phyloP scores from a whole-genome alignment of 2,113 vertebrate species.

The Salvelinus sp. region DNA sequence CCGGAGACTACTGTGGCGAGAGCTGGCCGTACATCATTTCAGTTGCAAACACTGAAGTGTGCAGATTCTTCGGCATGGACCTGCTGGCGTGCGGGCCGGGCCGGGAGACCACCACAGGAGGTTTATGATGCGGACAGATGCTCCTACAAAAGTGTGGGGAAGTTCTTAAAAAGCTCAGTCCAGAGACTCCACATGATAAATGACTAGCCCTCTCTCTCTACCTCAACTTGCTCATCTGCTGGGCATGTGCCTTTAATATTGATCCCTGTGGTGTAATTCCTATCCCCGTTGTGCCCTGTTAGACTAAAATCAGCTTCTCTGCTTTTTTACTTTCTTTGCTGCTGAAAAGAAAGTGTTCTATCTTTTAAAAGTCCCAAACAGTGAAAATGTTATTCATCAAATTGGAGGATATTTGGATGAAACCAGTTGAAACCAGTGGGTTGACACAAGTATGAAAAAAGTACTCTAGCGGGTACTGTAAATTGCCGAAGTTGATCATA shows the following conservation, averaged over 20 bases:
- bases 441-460: no score
- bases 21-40: constrained; percentile 25
- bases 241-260: constrained; percentile 50
- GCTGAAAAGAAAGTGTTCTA: no score
- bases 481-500: no score
- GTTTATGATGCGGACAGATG: constrained; percentile 36
- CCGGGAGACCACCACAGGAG: constrained; percentile 27
- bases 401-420: no score
- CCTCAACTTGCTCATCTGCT: constrained; percentile 19
- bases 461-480: no score
- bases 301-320: neutral
- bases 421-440: no score
- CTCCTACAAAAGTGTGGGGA: constrained; percentile 12
- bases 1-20: neutral
- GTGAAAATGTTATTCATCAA: no score
- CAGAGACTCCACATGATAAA: constrained; percentile 49
- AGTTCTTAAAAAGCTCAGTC: constrained; percentile 52
- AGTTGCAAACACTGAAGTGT: constrained; percentile 43
- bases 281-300: constrained; percentile 22
- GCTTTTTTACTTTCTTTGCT: no score
- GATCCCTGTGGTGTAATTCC: constrained; percentile 50
- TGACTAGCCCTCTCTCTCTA: constrained; percentile 16
- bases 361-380: no score
- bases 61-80: constrained; percentile 43
- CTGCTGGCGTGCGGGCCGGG: neutral